Base-by-base conservation (phyloP, 2,113 vertebrate species). In the Bufo gargarizans region DNA sequence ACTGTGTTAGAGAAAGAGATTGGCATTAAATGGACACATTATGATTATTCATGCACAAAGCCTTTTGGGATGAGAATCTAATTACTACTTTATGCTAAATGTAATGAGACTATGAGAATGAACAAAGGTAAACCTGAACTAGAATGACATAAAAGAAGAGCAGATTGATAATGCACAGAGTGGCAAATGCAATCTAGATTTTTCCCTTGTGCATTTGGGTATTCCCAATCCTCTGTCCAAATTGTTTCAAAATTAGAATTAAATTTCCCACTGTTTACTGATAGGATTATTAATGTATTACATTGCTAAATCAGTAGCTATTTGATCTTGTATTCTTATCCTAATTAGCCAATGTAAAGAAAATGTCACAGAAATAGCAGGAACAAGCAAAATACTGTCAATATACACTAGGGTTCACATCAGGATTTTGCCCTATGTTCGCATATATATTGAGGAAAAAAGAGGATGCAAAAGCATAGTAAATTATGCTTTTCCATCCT, bases 21-120 rank as follows among this genome's bases (percentile, higher is more conserved):
- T 88, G 50, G 86, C 88, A 63, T 87, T 82, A 87, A 92, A 91
- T 88, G 86, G 83, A 78, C 72, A 85, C 79, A 92, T 90, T 89
- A 84, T 83, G 86, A 77, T 88, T 88, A 88, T 88, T 88, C 86
- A 88, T 83, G 86, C 86, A 83, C 69, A 77, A 83, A 83, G 80
- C 58, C 79, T 83, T 19, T 88, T 88, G 86, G 86, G 80, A 88
- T 77, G 80, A 65, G 86, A 88, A 88, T 77, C 80, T 83, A 88
- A 88, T 88, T 88, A 83, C 71, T 77, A 82, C 69, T 83, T 83
- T 83, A 47, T 88, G 80, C 56, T 83, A 88, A 83, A 83, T 88
- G 71, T 88, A 88, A 83, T 65, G 58, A 83, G 79, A 86, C 74
- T 88, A 88, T 59, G 58, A 83, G n/a, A 88, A 59, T 53, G 47